Conservation (phyloP, 2,113 vertebrate species). For the Erpornis zantholeuca region DNA sequence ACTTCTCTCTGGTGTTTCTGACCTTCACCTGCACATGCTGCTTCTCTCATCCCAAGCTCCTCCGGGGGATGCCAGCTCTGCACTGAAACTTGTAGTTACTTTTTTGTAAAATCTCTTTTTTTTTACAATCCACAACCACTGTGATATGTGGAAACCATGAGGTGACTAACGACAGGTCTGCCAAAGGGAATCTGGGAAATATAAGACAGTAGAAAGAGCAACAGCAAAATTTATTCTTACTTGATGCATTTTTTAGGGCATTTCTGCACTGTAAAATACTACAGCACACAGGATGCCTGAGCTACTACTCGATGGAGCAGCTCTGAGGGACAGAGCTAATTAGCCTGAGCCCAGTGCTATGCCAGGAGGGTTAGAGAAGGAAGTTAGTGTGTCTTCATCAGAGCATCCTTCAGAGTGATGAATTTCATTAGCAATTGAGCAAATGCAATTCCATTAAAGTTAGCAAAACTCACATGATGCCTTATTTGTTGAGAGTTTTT, state of each 20-base stretch:
- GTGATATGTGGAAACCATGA: not conserved
- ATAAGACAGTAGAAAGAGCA: not conserved
- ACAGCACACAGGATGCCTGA: not conserved
- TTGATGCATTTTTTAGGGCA: not conserved
- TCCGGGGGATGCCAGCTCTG: not conserved
- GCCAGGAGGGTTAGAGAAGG: not conserved
- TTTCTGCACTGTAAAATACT: not conserved
- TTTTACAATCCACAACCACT: not conserved
- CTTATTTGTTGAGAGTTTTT: not conserved
- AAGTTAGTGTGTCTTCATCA: not conserved
- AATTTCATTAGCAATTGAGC: not conserved
- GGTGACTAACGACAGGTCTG: not conserved
- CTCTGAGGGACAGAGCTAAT: not conserved
- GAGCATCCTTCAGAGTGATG: not conserved
- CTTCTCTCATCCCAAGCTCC: not conserved
- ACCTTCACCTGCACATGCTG: constrained; percentile 14
- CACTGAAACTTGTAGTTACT: not conserved
- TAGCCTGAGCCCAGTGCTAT: not conserved
- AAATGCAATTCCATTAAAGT: not conserved
- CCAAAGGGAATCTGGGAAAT: not conserved
- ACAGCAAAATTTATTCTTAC: not conserved
- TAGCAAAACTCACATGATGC: not conserved
- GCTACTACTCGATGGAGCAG: not conserved
- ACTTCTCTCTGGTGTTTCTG: not conserved
- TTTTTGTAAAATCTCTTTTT: not conserved